phyloP scores from a whole-genome alignment of 2,888 invertebrate genomes.

The Anoncus sp. region DNA sequence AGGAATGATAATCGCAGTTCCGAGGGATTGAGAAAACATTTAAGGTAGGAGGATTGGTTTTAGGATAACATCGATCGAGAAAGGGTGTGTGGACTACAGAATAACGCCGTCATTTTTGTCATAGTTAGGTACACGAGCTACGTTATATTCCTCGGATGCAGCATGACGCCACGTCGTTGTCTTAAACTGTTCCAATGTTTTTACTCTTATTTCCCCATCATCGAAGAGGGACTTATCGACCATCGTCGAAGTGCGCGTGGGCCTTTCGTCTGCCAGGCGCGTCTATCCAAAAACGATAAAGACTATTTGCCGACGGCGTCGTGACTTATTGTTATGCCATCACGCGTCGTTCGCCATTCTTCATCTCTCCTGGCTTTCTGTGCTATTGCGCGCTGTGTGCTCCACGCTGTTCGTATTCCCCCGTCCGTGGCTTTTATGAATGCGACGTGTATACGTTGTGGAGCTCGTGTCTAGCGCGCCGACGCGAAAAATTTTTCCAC shows the following conservation, averaged over 20 bases:
- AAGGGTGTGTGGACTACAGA: no score
- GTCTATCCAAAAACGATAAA: conserved; percentile 54
- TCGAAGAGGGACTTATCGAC: conserved; percentile 51
- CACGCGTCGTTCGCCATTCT: conserved; percentile 62
- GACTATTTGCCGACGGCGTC: conserved; percentile 64
- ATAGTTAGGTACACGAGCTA: not conserved
- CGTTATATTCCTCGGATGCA: conserved; percentile 24
- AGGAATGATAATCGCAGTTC: not conserved
- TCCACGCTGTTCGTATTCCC: conserved; percentile 6
- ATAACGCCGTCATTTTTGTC: not conserved
- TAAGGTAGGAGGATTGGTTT: not conserved
- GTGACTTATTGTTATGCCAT: conserved; percentile 66
- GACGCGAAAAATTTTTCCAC: conserved; percentile 52
- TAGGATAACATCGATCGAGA: no score
- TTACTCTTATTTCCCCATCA: conserved; percentile 40
- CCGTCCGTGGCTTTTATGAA: conserved; percentile 9
- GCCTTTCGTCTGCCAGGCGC: conserved; percentile 37
- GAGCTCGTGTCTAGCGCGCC: conserved; percentile 32
- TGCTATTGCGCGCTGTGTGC: conserved; percentile 16
- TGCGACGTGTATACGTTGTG: conserved; percentile 24
- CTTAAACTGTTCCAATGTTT: conserved; percentile 1
- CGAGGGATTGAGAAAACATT: not conserved
- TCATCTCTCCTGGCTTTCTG: conserved; percentile 51
- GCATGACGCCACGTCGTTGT: conserved; percentile 7
- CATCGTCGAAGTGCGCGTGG: conserved; percentile 34